Conservation (phyloP, 2,113 vertebrate species). For the Antennarius striatus region DNA sequence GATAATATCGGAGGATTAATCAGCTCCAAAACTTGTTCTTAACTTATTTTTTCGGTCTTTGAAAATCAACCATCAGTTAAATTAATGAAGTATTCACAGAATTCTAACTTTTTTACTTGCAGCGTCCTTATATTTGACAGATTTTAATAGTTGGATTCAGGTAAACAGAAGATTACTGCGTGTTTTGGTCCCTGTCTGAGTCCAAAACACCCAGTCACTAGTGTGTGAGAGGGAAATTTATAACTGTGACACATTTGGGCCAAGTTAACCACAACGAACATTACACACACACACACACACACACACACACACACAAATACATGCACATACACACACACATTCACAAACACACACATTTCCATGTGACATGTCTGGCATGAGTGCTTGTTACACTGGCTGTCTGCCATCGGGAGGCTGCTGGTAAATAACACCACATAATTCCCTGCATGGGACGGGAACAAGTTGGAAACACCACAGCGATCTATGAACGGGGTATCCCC, state of each 20-base stretch:
- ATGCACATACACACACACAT: constrained; percentile 3
- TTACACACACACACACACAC: background rate
- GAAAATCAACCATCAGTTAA: too few relatives aligned
- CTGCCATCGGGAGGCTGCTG: constrained; percentile 18
- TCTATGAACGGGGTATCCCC: constrained; percentile 3
- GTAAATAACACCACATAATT: constrained; percentile 33
- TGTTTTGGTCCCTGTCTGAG: constrained; percentile 15
- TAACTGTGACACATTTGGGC: constrained; percentile 40
- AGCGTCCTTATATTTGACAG: background rate
- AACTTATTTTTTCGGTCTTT: too few relatives aligned
- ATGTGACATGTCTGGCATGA: constrained; percentile 49
- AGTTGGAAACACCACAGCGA: background rate
- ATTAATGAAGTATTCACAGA: too few relatives aligned
- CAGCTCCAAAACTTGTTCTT: too few relatives aligned
- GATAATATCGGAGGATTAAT: too few relatives aligned
- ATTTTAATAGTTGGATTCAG: constrained; percentile 1
- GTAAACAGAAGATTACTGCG: constrained; percentile 7
- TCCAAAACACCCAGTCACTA: constrained; percentile 13
- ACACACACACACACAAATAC: background rate
- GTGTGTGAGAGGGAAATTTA: constrained; percentile 20
- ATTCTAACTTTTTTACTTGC: background rate
- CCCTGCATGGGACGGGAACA: constrained; percentile 2
- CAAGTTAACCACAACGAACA: constrained; percentile 27
- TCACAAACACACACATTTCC: constrained; percentile 15
- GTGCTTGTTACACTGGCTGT: constrained; percentile 31